Percentiles rank a stretch among this genome's conserved stretches.
phyloP scores from a whole-genome alignment of 1,140 invertebrate genomes.

The Bombus soroeensis region DNA sequence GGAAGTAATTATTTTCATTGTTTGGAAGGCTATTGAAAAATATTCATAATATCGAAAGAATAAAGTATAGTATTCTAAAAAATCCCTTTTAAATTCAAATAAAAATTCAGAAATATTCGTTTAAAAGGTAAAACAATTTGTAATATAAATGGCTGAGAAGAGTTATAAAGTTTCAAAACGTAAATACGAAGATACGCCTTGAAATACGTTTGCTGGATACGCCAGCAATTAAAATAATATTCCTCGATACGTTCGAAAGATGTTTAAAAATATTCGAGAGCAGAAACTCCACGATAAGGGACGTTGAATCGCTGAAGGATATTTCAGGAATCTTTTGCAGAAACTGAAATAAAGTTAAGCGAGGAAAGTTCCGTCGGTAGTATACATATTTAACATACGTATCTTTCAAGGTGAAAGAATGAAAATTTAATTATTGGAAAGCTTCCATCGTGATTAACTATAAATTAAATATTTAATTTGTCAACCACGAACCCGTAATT shows the following conservation, averaged over 20 bases:
- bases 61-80: neutral
- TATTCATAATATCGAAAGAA: neutral
- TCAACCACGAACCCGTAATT: neutral
- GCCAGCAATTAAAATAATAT: neutral
- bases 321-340: neutral
- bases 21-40: neutral
- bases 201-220: neutral
- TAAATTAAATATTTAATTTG: neutral
- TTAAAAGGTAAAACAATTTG: neutral
- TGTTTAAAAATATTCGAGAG: neutral
- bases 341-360: neutral
- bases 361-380: neutral
- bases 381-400: neutral
- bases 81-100: neutral
- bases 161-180: too few relatives aligned
- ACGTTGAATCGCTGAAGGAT: too few relatives aligned
- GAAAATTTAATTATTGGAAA: neutral
- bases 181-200: neutral
- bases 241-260: neutral
- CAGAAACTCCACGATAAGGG: neutral
- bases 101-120: neutral
- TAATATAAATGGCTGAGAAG: neutral
- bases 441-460: too few relatives aligned
- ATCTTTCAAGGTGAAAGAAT: too few relatives aligned
- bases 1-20: neutral